These are phyloP conservation scores for Rosalia funebris DNA, from an alignment of 2,888 invertebrate genomes.

Conservation along the genomic window DNA sequence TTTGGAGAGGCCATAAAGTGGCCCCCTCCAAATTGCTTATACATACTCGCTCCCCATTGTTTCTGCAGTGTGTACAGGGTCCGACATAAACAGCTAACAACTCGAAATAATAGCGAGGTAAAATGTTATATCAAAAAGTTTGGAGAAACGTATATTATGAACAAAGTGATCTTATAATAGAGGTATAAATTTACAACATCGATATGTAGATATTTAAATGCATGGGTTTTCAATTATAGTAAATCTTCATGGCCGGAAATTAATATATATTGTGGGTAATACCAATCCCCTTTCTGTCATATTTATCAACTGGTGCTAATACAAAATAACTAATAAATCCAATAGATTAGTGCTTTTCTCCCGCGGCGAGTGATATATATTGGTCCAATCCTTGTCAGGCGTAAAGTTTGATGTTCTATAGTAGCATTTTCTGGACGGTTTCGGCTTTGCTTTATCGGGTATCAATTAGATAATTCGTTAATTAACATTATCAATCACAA, in stretches of 20 bases:
- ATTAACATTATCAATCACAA: no score
- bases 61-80: not conserved
- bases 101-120: no score
- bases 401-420: not conserved
- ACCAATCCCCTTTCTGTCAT: not conserved
- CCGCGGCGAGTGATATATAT: not conserved
- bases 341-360: not conserved
- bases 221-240: not conserved
- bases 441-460: no score
- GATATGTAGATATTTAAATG: not conserved
- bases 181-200: not conserved
- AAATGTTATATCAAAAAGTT: no score
- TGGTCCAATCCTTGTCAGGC: not conserved
- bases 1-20: not conserved
- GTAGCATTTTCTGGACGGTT: not conserved
- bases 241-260: not conserved
- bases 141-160: not conserved
- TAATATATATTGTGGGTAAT: not conserved
- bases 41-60: not conserved
- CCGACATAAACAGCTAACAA: no score
- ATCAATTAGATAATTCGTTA: not conserved
- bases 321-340: not conserved
- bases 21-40: not conserved
- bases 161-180: not conserved
- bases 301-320: not conserved